Evolutionary conservation across 2,113 vertebrate species (phyloP), one percentile per base, ranked within the genome.

Genomic region (Kryptolebias marmoratus): DNA sequence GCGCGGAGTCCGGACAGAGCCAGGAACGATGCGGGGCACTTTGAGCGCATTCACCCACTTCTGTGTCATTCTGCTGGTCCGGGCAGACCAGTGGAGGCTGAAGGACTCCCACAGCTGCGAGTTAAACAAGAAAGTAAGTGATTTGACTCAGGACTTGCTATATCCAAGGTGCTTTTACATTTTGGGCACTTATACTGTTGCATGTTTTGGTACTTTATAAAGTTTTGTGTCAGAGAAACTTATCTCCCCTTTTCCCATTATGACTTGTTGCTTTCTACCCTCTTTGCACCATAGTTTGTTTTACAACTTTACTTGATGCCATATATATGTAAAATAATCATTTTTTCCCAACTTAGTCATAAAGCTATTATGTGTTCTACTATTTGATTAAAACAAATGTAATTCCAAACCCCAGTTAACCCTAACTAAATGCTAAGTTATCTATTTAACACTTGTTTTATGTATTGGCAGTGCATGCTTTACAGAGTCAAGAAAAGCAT

Each of bases 11-110:
- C 53, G 79, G 81, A 86, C 68, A 76, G 79, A 71, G 82, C 55
- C n/a, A 90, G 80, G 87, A 93, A 90, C 83, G 87, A 93, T 95
- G 94, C 88, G 91, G 81, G 84, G 89, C 64, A 84, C 86, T 79
- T 77, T 91, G 87, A 72, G 91, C 78, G 84, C 93, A 67, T 80
- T 94, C 79, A 62, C 94, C 48, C 94, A 93, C 72, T 91, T 84
- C 58, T 92, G 93, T 62, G 78, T 94, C 45, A 56, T 93, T 5
- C 76, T 94, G 74, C 82, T 95, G 89, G 90, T 92, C 80, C 84
- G 89, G 56, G 89, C 91, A 53, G 92, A 92, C 68, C 92, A 86
- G 73, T 91, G 90, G 87, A 90, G 84, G 80, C 48, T 89, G 44
- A 88, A 90, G 80, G 93, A 93, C 36, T 79, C 91, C 11, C 52